Evolutionary conservation across 2,888 invertebrate species (phyloP).

Genomic region (Drosophila koepferae): DNA sequence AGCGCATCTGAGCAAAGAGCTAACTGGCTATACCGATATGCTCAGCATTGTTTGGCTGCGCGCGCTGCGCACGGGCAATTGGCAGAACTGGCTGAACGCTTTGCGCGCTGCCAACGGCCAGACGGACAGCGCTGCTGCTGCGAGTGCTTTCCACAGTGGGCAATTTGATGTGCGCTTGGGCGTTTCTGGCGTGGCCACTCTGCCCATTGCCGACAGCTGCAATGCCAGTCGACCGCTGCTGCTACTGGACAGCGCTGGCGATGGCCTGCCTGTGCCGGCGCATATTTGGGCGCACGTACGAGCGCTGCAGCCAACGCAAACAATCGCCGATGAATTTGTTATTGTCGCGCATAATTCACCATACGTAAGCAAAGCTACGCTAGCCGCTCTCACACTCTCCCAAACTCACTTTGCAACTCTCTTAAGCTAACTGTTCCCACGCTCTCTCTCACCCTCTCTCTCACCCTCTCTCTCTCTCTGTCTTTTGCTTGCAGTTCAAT

Average conservation of each 20-base stretch:
- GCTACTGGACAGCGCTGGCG: slow-evolving; percentile 2
- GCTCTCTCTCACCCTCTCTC: not conserved
- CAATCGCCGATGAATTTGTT: slow-evolving; percentile 41
- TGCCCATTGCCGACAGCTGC: slow-evolving; percentile 22
- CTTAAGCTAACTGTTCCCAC: too few species aligned
- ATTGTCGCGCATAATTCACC: slow-evolving; percentile 54
- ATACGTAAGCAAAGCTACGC: slow-evolving; percentile 41
- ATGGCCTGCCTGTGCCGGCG: slow-evolving; percentile 28
- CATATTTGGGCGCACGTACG: slow-evolving; percentile 53
- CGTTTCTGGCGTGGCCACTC: slow-evolving; percentile 40
- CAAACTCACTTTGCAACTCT: too few species aligned
- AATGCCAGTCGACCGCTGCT: slow-evolving; percentile 14
- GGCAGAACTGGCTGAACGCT: slow-evolving; percentile 40
- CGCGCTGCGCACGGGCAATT: slow-evolving; percentile 42
- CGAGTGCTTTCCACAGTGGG: not conserved
- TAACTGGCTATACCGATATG: slow-evolving; percentile 18
- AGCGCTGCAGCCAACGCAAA: slow-evolving; percentile 13
- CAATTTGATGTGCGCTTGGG: slow-evolving; percentile 48
- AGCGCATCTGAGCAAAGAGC: not conserved
- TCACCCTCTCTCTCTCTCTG: not conserved
- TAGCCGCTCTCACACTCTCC: too few species aligned
- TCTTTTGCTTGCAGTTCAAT: slow-evolving; percentile 22
- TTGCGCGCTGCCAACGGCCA: slow-evolving; percentile 10
- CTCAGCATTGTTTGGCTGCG: slow-evolving; percentile 46
- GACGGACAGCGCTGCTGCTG: not conserved